These are phyloP conservation scores for Bettongia penicillata DNA, from an alignment of 2,113 vertebrate species.

Conservation along the genomic window DNA sequence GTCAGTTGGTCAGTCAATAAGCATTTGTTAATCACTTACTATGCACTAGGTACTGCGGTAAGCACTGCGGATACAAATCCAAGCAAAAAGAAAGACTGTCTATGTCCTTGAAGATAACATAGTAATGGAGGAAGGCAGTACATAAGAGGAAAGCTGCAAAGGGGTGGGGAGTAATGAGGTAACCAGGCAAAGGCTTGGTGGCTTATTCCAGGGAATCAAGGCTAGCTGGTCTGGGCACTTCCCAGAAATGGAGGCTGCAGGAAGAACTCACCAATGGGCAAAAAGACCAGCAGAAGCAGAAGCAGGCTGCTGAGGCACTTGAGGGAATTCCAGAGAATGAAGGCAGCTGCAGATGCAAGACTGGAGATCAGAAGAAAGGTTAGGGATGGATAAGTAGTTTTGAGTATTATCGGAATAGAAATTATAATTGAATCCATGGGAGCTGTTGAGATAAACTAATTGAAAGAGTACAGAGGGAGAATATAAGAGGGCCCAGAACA, in stretches of 20 bases:
- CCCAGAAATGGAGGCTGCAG: not conserved
- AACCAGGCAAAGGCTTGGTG: not conserved
- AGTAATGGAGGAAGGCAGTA: not conserved
- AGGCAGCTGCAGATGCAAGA: not conserved
- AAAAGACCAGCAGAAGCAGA: not conserved
- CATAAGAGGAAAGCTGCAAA: not conserved
- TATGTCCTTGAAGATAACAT: not conserved
- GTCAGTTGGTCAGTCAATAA: not conserved
- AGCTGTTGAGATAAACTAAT: not conserved
- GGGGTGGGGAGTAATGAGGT: not conserved
- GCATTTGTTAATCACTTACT: not conserved
- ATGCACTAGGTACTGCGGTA: not conserved
- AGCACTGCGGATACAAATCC: not conserved
- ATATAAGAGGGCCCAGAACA: not conserved
- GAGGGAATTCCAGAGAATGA: not conserved
- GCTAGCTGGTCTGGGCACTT: not conserved
- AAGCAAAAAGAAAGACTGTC: not conserved
- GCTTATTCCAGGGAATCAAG: not conserved
- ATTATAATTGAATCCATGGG: not conserved
- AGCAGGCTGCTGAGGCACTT: too few species aligned
- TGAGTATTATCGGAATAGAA: not conserved
- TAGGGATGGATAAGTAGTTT: not conserved
- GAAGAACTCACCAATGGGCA: not conserved
- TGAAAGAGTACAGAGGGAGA: not conserved
- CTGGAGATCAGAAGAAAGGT: not conserved